phyloP scores from a whole-genome alignment of 2,888 invertebrate species.

The Eudasyphora cyanicolor region DNA sequence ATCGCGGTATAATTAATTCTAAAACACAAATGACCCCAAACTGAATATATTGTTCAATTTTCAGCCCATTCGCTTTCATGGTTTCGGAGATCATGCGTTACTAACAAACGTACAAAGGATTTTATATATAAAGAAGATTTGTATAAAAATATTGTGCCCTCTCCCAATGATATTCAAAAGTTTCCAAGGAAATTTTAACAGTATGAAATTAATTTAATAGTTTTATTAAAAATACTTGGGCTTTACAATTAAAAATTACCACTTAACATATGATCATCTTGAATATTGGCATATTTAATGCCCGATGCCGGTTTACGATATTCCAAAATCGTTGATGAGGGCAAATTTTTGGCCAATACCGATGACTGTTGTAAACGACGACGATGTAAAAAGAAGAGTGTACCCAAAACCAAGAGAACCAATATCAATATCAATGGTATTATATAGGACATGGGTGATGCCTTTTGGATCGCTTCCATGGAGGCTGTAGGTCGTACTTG shows the following conservation, averaged over 20 bases:
- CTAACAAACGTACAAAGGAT: too few species aligned
- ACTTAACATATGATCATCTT: slow-evolving; percentile 59
- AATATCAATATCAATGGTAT: slow-evolving; percentile 52
- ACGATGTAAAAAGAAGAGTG: slow-evolving; percentile 43
- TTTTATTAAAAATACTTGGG: neutral
- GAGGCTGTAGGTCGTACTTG: slow-evolving; percentile 24
- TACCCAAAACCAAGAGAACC: slow-evolving; percentile 36
- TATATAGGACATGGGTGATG: slow-evolving; percentile 50
- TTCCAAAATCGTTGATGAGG: slow-evolving; percentile 43
- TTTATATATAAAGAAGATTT: too few species aligned
- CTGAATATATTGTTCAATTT: too few species aligned
- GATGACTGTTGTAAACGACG: slow-evolving; percentile 40
- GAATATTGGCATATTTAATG: slow-evolving; percentile 61
- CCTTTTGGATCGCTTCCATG: slow-evolving; percentile 26
- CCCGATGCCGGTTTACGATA: slow-evolving; percentile 57
- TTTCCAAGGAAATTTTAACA: too few species aligned
- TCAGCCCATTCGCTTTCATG: too few species aligned
- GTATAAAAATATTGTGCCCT: too few species aligned
- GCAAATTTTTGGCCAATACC: slow-evolving; percentile 8
- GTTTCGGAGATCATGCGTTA: too few species aligned
- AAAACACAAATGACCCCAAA: too few species aligned
- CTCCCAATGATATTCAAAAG: too few species aligned
- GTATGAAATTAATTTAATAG: too few species aligned
- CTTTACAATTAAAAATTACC: slow-evolving; percentile 55
- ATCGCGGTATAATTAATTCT: too few species aligned